Conservation (phyloP, 1,140 invertebrate genomes). For the Ylistrum balloti region DNA sequence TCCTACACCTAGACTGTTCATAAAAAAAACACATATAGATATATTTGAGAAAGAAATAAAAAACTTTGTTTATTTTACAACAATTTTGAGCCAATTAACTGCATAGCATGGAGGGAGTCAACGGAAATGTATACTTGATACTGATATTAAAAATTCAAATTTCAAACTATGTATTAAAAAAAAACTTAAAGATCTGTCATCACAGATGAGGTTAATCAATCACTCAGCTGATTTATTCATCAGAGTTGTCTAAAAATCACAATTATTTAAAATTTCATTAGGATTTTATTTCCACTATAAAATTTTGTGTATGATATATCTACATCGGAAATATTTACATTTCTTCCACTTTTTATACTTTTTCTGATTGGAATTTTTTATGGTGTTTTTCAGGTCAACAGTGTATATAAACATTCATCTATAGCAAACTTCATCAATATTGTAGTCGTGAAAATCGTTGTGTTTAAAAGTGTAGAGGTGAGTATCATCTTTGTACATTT, state of each 20-base stretch:
- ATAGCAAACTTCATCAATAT: conserved; percentile 95
- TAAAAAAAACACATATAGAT: too few species aligned
- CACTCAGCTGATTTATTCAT: background rate
- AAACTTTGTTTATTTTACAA: too few species aligned
- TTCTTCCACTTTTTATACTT: background rate
- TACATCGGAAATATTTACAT: too few species aligned
- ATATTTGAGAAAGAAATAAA: too few species aligned
- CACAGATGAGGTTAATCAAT: background rate
- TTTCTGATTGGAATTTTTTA: conserved; percentile 42
- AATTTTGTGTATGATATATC: background rate
- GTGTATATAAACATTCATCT: conserved; percentile 91
- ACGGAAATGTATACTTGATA: too few species aligned
- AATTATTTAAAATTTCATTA: background rate
- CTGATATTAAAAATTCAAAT: background rate
- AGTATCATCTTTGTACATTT: conserved; percentile 54
- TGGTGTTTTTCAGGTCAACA: conserved; percentile 79
- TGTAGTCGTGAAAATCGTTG: conserved; percentile 92
- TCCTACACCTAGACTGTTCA: background rate
- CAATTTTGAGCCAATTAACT: too few species aligned
- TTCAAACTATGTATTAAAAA: background rate
- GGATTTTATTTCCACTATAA: background rate
- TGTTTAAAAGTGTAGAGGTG: conserved; percentile 87
- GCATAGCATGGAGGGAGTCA: too few species aligned
- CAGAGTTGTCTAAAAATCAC: background rate
- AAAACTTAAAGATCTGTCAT: background rate